These are phyloP conservation scores for Meliscaeva auricollis DNA, from an alignment of 2,888 invertebrate genomes.

Conservation along the genomic window DNA sequence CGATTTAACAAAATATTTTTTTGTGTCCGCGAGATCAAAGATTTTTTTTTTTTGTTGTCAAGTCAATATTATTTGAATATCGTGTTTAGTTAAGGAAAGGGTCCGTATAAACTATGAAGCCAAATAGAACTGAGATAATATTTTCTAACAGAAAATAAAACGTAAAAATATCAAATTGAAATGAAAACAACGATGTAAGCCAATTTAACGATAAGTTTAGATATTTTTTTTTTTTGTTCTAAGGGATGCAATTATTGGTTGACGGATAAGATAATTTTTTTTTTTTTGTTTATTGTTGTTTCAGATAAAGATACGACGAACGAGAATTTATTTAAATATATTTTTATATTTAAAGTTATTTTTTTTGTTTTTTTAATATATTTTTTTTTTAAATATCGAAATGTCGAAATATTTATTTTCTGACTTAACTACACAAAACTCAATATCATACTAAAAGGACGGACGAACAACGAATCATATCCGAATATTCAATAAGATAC, in stretches of 20 bases:
- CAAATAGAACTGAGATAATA: neutral
- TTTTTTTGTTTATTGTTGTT: too few relatives aligned
- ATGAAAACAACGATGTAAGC: neutral
- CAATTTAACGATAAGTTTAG: constrained; percentile 13
- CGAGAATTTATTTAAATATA: constrained; percentile 42
- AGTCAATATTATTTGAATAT: too few relatives aligned
- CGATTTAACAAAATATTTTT: constrained; percentile 12
- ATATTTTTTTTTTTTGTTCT: constrained; percentile 20
- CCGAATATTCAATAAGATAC: constrained; percentile 72
- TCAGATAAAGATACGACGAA: constrained; percentile 33
- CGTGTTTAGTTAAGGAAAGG: too few relatives aligned
- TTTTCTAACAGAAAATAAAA: constrained; percentile 12
- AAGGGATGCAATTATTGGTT: constrained; percentile 20
- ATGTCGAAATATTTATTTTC: constrained; percentile 79
- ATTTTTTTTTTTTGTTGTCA: neutral
- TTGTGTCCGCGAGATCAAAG: constrained; percentile 26
- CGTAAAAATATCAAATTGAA: constrained; percentile 7
- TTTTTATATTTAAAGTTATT: constrained; percentile 58
- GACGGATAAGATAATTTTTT: too few relatives aligned
- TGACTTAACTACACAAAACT: constrained; percentile 85
- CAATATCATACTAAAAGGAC: constrained; percentile 84
- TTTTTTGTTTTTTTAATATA: constrained; percentile 77
- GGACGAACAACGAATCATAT: constrained; percentile 79
- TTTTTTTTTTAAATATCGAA: constrained; percentile 81
- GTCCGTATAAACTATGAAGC: too few relatives aligned